Conservation (phyloP, 2,113 vertebrate genomes). For the Antennarius striatus region DNA sequence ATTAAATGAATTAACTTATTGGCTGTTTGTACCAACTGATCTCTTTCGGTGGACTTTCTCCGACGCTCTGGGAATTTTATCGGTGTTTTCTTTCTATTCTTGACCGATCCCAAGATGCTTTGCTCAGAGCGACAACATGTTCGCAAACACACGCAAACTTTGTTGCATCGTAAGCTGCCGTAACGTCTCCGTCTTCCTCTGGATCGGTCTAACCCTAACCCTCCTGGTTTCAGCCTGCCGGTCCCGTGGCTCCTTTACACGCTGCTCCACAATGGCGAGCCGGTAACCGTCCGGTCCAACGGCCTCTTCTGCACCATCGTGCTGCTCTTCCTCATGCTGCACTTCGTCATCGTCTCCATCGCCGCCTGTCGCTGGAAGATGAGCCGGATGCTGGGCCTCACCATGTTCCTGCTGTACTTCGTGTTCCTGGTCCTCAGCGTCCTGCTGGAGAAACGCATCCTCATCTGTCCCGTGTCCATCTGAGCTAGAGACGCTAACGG, state of each 20-base stretch:
- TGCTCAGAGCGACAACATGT: no score
- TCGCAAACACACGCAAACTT: no score
- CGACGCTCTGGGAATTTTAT: no score
- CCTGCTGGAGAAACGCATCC: constrained; percentile 75
- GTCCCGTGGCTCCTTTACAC: constrained; percentile 77
- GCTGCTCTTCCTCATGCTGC: constrained; percentile 82
- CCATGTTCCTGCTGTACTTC: constrained; percentile 80
- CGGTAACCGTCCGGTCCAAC: constrained; percentile 77
- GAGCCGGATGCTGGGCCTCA: constrained; percentile 75
- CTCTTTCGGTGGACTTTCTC: no score
- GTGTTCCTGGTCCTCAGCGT: constrained; percentile 80
- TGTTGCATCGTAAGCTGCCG: no score
- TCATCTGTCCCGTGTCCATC: constrained; percentile 74
- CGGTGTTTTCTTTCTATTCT: not conserved
- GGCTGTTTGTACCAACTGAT: no score
- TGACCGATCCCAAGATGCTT: no score
- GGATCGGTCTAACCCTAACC: no score
- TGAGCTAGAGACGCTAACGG: constrained; percentile 37
- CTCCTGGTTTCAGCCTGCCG: constrained; percentile 62
- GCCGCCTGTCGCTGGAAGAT: constrained; percentile 80
- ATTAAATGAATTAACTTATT: no score
- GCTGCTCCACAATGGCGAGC: constrained; percentile 45
- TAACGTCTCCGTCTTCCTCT: no score
- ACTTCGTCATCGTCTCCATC: constrained; percentile 81
- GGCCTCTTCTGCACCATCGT: constrained; percentile 82